A percentile compares a stretch with the other conserved stretches of the same genome.
Evolutionary conservation across 2,113 vertebrate species (phyloP).

Genomic region (Donacobius atricapilla): DNA sequence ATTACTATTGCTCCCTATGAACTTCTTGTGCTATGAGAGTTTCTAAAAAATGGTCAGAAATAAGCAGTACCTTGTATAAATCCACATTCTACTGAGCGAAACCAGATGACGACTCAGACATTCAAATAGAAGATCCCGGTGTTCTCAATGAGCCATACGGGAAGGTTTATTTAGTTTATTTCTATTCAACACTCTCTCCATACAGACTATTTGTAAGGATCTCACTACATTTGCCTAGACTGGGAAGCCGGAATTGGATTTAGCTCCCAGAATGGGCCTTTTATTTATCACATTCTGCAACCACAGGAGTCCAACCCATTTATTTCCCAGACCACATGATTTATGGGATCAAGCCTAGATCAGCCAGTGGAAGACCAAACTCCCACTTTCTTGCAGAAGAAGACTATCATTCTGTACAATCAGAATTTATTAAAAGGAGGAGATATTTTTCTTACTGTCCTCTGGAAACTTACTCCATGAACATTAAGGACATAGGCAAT

Average conservation of each 20-base stretch:
- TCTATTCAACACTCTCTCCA: conserved; percentile 8
- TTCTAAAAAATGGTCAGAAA: conserved; percentile 39
- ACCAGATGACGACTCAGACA: conserved; percentile 25
- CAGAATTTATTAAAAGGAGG: background rate
- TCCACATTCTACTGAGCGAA: conserved; percentile 17
- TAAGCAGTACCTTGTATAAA: conserved; percentile 37
- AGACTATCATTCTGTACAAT: background rate
- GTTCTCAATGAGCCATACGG: conserved; percentile 43
- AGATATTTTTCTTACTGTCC: background rate
- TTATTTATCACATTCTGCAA: conserved; percentile 35
- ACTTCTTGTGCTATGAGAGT: background rate
- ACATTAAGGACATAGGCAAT: background rate
- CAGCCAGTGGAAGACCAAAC: background rate
- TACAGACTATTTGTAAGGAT: conserved; percentile 18
- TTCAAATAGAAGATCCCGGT: conserved; percentile 20
- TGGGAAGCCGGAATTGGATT: conserved; percentile 45
- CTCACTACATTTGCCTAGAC: conserved; percentile 40
- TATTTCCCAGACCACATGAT: conserved; percentile 25
- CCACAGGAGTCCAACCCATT: background rate
- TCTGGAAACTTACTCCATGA: background rate
- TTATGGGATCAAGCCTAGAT: conserved; percentile 37
- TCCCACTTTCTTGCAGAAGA: conserved; percentile 18
- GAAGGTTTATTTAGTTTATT: conserved; percentile 53
- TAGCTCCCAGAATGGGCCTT: conserved; percentile 39
- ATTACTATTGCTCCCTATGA: conserved; percentile 60